phyloP scores from a whole-genome alignment of 2,888 invertebrate species.

The Habroteleia sp. region DNA sequence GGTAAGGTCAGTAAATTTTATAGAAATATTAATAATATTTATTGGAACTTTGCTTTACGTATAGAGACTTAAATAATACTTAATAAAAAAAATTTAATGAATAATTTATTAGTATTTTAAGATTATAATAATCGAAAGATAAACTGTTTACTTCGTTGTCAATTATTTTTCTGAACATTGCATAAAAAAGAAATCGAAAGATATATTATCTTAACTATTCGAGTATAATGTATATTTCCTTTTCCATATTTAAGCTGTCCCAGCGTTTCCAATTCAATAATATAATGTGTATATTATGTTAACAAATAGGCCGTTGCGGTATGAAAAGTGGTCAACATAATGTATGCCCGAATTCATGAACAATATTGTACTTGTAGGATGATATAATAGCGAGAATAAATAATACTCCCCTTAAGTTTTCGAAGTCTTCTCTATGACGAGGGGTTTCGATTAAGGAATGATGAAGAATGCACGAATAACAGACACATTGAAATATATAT shows the following conservation, averaged over 20 bases:
- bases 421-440: conserved; percentile 54
- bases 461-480: conserved; percentile 58
- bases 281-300: conserved; percentile 79
- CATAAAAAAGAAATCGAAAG: too few species aligned
- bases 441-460: conserved; percentile 66
- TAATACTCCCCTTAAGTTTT: conserved; percentile 72
- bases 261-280: conserved; percentile 64
- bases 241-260: conserved; percentile 48
- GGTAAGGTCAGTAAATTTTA: too few species aligned
- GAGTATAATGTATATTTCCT: conserved; percentile 20
- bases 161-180: too few species aligned
- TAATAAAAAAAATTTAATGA: too few species aligned
- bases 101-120: too few species aligned
- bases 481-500: conserved; percentile 77
- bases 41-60: too few species aligned
- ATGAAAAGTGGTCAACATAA: conserved; percentile 76
- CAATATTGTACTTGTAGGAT: conserved; percentile 77
- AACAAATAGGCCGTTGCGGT: conserved; percentile 79
- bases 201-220: too few species aligned
- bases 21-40: too few species aligned
- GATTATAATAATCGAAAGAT: too few species aligned
- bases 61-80: too few species aligned
- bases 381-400: conserved; percentile 78
- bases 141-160: too few species aligned
- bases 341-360: conserved; percentile 79